Evolutionary conservation across 2,888 invertebrate genomes (phyloP).

Genomic region (Diplazon laetatorius): DNA sequence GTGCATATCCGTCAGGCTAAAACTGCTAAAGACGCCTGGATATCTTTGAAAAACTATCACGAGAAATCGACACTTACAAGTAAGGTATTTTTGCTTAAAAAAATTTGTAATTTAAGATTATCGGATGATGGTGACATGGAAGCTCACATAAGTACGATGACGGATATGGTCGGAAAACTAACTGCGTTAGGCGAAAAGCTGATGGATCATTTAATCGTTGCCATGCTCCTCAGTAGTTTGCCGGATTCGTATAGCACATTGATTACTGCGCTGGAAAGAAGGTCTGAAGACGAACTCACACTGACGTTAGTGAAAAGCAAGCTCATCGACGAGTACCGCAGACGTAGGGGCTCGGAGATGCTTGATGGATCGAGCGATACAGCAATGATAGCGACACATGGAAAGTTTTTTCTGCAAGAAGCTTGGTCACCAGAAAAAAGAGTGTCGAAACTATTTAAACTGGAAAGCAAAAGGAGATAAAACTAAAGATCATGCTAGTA

Average conservation of each 20-base stretch:
- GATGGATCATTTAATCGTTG: slow-evolving; percentile 62
- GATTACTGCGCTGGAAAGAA: slow-evolving; percentile 66
- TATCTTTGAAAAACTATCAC: slow-evolving; percentile 58
- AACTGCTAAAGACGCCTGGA: slow-evolving; percentile 60
- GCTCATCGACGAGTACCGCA: slow-evolving; percentile 67
- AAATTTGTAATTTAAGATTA: slow-evolving; percentile 58
- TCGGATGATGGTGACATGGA: slow-evolving; percentile 62
- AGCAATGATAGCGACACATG: slow-evolving; percentile 40
- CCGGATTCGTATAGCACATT: slow-evolving; percentile 69
- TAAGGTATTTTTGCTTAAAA: slow-evolving; percentile 55
- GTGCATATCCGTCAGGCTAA: slow-evolving; percentile 55
- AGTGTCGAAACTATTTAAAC: slow-evolving; percentile 53
- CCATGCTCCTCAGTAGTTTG: slow-evolving; percentile 67
- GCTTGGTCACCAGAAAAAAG: slow-evolving; percentile 55
- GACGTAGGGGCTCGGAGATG: slow-evolving; percentile 56
- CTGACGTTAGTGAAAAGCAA: slow-evolving; percentile 63
- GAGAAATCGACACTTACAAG: slow-evolving; percentile 61
- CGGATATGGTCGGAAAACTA: slow-evolving; percentile 60
- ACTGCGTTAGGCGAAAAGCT: slow-evolving; percentile 63
- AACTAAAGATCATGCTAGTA: slow-evolving; percentile 17
- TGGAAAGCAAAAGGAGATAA: slow-evolving; percentile 56
- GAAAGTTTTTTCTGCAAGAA: slow-evolving; percentile 59
- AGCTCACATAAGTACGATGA: slow-evolving; percentile 64
- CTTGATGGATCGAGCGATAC: slow-evolving; percentile 39
- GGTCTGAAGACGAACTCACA: slow-evolving; percentile 65